Percentiles rank a stretch among this genome's conserved stretches.
These are phyloP conservation scores for Bos javanicus DNA, from an alignment of 2,113 vertebrate genomes.

Conservation along the genomic window DNA sequence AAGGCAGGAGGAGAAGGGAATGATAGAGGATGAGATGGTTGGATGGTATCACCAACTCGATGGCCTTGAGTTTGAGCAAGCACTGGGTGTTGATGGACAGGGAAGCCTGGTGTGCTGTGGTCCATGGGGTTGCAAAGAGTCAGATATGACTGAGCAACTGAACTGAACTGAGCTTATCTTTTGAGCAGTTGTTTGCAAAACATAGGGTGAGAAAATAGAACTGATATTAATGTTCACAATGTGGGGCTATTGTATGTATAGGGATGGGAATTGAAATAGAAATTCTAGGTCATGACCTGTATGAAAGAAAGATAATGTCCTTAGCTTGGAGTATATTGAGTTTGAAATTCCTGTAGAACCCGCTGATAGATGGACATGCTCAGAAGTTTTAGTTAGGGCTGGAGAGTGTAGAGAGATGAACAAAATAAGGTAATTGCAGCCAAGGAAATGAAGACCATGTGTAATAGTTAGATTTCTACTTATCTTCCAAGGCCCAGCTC, in stretches of 20 bases:
- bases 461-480: neutral
- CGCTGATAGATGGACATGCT: neutral
- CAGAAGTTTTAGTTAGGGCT: neutral
- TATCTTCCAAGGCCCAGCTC: neutral
- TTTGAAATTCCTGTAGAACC: neutral
- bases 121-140: neutral
- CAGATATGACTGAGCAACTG: neutral
- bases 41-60: neutral
- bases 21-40: neutral
- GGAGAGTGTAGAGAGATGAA: neutral
- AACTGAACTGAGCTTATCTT: neutral
- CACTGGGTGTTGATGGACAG: neutral
- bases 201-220: neutral
- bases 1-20: neutral
- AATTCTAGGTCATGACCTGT: neutral
- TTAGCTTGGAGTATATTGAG: neutral
- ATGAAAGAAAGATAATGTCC: neutral
- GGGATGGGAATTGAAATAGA: neutral
- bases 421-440: neutral
- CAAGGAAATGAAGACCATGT: neutral
- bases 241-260: neutral
- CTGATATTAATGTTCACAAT: neutral
- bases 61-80: neutral
- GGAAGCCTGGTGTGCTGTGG: neutral
- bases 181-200: neutral